A percentile compares a stretch with the other conserved stretches of the same genome.
These are phyloP conservation scores for Albula goreensis DNA, from an alignment of 2,113 vertebrate genomes.

Conservation along the genomic window DNA sequence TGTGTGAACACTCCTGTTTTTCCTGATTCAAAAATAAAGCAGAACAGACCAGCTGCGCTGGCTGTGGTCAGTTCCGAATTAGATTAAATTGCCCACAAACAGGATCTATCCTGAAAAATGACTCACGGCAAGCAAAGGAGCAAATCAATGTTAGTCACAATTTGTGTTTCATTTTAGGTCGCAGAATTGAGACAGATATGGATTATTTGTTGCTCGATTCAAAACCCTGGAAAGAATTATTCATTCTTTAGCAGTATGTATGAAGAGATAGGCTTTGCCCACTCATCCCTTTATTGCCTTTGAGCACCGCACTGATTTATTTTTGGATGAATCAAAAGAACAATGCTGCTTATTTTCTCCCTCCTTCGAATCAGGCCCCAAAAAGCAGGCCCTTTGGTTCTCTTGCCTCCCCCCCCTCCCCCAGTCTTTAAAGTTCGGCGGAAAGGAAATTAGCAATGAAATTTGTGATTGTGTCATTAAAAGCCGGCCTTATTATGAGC, in stretches of 20 bases:
- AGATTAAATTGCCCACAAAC: not conserved
- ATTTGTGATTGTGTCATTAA: slow-evolving; percentile 66
- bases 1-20: not conserved
- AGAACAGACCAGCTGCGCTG: not conserved
- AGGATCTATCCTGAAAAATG: not conserved
- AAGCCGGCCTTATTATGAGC: slow-evolving; percentile 58
- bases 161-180: slow-evolving; percentile 25
- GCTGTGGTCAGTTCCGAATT: not conserved
- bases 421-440: slow-evolving; percentile 41
- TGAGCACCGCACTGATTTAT: not conserved
- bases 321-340: slow-evolving; percentile 29
- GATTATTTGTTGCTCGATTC: slow-evolving; percentile 26
- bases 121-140: slow-evolving; percentile 1
- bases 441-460: slow-evolving; percentile 54
- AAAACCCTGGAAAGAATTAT: not conserved
- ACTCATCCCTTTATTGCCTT: not conserved
- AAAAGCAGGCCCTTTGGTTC: slow-evolving; percentile 1
- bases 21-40: not conserved
- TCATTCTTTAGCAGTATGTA: not conserved
- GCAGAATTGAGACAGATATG: slow-evolving; percentile 20
- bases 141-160: slow-evolving; percentile 14
- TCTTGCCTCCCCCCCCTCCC: not conserved
- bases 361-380: not conserved
- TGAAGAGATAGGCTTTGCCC: not conserved
- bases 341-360: slow-evolving; percentile 18